A percentile compares a stretch with the other conserved stretches of the same genome.
Conservation (phyloP, 2,113 vertebrate genomes). For the Erythrolamprus reginae region DNA sequence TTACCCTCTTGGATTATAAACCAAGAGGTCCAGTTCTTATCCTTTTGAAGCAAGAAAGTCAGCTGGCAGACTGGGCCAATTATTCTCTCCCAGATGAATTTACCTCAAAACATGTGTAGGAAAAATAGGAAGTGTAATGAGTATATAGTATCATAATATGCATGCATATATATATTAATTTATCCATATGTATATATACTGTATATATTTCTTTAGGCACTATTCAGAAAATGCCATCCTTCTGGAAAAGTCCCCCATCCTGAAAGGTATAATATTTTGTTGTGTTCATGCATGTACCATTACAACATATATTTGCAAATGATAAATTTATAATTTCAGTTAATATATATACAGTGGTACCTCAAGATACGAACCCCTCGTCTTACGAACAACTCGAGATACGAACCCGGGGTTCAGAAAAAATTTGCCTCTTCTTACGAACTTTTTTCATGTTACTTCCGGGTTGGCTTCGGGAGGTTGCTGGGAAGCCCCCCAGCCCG, state of each 20-base stretch:
- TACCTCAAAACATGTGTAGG: background rate
- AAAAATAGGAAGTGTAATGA: background rate
- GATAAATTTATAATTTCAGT: background rate
- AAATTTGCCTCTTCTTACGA: too few species aligned
- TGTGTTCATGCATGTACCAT: background rate
- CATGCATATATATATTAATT: background rate
- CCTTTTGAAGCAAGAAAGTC: background rate
- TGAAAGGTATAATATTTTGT: conserved; percentile 64
- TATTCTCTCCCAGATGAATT: background rate
- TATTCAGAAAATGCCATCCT: conserved; percentile 61
- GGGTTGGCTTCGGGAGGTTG: too few species aligned
- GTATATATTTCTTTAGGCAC: conserved; percentile 64
- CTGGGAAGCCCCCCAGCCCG: too few species aligned
- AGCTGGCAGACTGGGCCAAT: background rate
- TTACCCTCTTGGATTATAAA: background rate
- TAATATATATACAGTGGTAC: too few species aligned
- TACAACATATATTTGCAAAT: accelerated
- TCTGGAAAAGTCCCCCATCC: conserved; percentile 58
- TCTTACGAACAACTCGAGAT: too few species aligned
- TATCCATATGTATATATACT: background rate
- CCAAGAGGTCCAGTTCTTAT: background rate
- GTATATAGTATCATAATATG: background rate
- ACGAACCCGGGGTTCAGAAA: too few species aligned
- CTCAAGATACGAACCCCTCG: too few species aligned
- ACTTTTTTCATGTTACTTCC: too few species aligned